phyloP scores from a whole-genome alignment of 2,888 invertebrate genomes.

The Sinodicranocentrus sp. region DNA sequence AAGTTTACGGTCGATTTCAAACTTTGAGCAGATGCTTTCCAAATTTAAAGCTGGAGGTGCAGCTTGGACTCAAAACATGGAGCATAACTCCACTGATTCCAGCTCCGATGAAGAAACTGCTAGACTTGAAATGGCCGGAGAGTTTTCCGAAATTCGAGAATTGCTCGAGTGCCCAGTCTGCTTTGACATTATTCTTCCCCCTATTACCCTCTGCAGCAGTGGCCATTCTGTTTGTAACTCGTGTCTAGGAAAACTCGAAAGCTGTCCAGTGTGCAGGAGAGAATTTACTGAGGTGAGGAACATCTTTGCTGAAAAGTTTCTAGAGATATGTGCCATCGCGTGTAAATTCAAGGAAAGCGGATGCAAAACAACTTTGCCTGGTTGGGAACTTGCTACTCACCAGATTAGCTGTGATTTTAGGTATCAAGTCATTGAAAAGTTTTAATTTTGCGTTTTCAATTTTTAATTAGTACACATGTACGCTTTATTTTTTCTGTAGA shows the following conservation, averaged over 20 bases:
- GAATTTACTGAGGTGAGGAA: conserved; percentile 58
- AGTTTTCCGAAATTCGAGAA: conserved; percentile 31
- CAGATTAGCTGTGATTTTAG: conserved; percentile 36
- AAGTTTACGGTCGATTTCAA: no score
- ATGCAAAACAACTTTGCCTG: conserved; percentile 40
- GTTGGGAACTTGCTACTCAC: conserved; percentile 39
- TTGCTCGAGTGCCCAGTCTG: conserved; percentile 72
- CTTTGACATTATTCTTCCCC: conserved; percentile 66
- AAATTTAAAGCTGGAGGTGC: no score
- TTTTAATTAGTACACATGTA: neutral
- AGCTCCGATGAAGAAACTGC: neutral
- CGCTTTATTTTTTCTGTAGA: conserved; percentile 32
- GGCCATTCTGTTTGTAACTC: conserved; percentile 68
- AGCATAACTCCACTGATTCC: neutral
- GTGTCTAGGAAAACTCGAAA: conserved; percentile 57
- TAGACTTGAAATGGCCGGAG: neutral
- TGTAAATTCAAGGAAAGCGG: conserved; percentile 62
- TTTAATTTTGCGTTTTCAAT: neutral
- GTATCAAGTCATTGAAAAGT: neutral
- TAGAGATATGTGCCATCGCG: conserved; percentile 59
- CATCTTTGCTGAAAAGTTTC: conserved; percentile 66
- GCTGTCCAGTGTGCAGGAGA: conserved; percentile 67
- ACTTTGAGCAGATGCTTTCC: no score
- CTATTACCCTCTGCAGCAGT: conserved; percentile 57
- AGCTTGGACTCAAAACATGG: no score